These are phyloP conservation scores for Antennarius striatus DNA, from an alignment of 2,113 vertebrate genomes.

Conservation along the genomic window DNA sequence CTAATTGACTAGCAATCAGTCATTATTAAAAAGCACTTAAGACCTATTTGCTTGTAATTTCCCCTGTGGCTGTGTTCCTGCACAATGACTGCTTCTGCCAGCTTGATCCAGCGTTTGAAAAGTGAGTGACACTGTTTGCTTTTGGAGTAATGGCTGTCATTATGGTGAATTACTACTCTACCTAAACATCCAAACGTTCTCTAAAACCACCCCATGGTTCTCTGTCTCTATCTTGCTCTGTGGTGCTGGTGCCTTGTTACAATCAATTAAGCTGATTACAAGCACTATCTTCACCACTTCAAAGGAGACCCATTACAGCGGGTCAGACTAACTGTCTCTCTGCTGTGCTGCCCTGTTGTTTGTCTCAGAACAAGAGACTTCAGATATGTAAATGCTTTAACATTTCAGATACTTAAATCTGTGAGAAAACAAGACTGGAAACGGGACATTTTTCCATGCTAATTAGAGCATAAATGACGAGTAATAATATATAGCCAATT, in stretches of 20 bases:
- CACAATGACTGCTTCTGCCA: constrained; percentile 46
- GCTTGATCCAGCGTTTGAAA: constrained; percentile 48
- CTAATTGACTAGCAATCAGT: constrained; percentile 40
- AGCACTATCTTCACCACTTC: constrained; percentile 76
- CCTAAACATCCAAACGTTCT: constrained; percentile 68
- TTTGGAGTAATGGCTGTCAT: constrained; percentile 77
- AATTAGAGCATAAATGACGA: constrained; percentile 51
- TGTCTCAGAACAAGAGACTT: constrained; percentile 26
- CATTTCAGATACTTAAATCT: constrained; percentile 30
- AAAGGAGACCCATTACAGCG: constrained; percentile 64
- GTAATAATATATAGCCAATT: constrained; percentile 49
- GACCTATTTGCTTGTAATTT: constrained; percentile 45
- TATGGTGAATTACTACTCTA: constrained; percentile 74
- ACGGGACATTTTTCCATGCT: constrained; percentile 1
- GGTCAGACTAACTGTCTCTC: constrained; percentile 74
- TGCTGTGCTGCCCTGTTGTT: constrained; percentile 54
- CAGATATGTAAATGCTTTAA: constrained; percentile 4
- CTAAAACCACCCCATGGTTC: constrained; percentile 53
- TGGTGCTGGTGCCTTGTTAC: constrained; percentile 74
- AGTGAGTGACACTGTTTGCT: constrained; percentile 73
- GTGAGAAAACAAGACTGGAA: neutral
- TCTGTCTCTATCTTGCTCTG: constrained; percentile 54
- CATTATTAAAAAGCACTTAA: constrained; percentile 49
- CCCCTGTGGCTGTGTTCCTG: constrained; percentile 52
- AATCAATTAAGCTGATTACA: constrained; percentile 81